Base-by-base conservation (phyloP, 2,113 vertebrate genomes). In the Corvus cornix region DNA sequence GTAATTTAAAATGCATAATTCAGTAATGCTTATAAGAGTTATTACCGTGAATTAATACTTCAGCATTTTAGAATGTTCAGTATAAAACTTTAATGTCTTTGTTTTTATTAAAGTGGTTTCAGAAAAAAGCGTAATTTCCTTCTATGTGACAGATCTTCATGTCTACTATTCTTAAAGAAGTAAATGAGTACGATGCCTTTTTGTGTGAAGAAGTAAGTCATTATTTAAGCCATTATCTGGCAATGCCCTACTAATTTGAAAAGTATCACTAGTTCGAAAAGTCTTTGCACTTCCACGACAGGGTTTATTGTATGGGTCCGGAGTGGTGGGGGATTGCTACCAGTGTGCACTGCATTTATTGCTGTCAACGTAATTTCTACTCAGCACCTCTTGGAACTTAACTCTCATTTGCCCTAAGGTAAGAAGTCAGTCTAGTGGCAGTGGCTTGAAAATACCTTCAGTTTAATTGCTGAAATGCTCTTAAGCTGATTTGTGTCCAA, bases 1-100 rank as follows among this genome's bases (percentile, higher is more conserved):
- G 58, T 94, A 93, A 95, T 96, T 94, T 96, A 91, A 97, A 89
- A 92, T 64, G 28, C 87, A 69, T 96, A 85, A 92, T 93, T 91
- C 81, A 89, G 70, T 89, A 69, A 91, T 85, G n/a, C 69, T 87
- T 89, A 81, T 53, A 87, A 72, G n/a, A 89, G 16, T 82, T 92
- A 94, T 95, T 94, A 87, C 8, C 31, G 55, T 93, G 84, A 84
- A 89, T 95, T 93, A 96, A 93, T 87, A 76, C 70, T 68, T 89
- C 2, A 26, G 37, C 52, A 82, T 82, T 96, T 97, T 85, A 87
- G 66, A 93, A 91, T 79, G 46, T 78, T 82, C 44, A 1, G 6
- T 82, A 55, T 94, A 69, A 86, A 95, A 93, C 13, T 95, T 95
- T 81, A 84, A 95, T 68, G 63, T 18, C 49, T 84, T 89, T 93